Conservation (phyloP, 1,140 invertebrate species). For the Drosophila jambulina region DNA sequence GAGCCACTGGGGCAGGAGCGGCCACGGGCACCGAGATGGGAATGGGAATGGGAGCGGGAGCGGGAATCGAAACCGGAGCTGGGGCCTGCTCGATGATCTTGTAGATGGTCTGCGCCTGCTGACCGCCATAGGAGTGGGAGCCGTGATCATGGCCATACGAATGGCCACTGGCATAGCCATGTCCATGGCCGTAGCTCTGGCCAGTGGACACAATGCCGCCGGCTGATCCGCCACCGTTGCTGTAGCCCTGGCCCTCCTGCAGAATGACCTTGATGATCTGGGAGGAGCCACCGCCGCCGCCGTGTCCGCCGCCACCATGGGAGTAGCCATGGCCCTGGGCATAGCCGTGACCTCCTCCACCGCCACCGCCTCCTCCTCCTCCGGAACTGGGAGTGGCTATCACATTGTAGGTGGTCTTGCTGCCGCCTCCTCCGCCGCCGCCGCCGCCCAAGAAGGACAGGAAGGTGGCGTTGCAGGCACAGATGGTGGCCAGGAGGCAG, state of each 20-base stretch:
- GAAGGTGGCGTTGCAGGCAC: conserved; percentile 72
- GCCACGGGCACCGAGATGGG: conserved; percentile 26
- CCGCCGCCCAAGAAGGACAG: conserved; percentile 75
- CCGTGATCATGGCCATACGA: conserved; percentile 23
- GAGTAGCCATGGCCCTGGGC: conserved; percentile 42
- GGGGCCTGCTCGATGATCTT: conserved; percentile 71
- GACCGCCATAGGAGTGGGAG: conserved; percentile 21
- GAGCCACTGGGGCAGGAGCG: conserved; percentile 16
- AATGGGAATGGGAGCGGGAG: conserved; percentile 25
- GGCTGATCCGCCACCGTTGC: conserved; percentile 44
- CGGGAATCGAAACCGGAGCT: conserved; percentile 6
- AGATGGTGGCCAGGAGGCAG: conserved; percentile 69
- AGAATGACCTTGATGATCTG: conserved; percentile 76
- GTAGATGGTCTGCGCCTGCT: conserved; percentile 59
- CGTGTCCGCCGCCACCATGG: conserved; percentile 46
- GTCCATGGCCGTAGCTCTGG: conserved; percentile 39
- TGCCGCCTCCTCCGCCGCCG: conserved; percentile 44
- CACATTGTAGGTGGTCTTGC: conserved; percentile 67
- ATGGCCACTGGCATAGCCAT: conserved; percentile 33
- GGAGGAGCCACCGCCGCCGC: conserved; percentile 35
- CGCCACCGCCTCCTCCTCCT: conserved; percentile 35
- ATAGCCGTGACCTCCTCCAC: conserved; percentile 25
- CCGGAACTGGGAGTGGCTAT: conserved; percentile 64
- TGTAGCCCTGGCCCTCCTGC: conserved; percentile 61
- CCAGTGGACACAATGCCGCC: conserved; percentile 29